Base-by-base conservation (phyloP, 2,113 vertebrate species). In the Lamprologus callipterus region DNA sequence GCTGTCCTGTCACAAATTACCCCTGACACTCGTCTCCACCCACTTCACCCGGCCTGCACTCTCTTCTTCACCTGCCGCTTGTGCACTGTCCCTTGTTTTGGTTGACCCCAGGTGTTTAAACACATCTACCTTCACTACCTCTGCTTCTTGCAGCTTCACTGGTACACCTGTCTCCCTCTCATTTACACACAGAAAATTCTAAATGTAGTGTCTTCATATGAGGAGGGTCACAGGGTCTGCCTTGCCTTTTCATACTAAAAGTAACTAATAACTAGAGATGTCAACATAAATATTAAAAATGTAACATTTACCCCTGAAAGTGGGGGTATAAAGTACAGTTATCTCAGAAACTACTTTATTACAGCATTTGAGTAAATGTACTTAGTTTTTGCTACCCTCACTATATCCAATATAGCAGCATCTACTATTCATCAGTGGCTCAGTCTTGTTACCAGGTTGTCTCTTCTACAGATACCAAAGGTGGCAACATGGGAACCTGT, bases 401-500 rank as follows among this genome's bases (percentile, higher is more conserved):
- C 73, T 31, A n/a, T 8, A 49, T 51, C 1, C 45, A 78, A 78
- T 12, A 70, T 42, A n/a, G 42, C 26, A 78, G 26, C 16, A n/a
- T 51, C 10, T 49, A 0, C 45, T 31, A 33, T 49, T 49, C 4
- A 78, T 31, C 8, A 9, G 14, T 49, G 70, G 17, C 42, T 49
- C 42, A 31, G 6, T 49, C 26, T n/a, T 47, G 17, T 53, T 33
- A 28, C 45, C 11, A 51, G 49, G 1, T 12, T 28, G n/a, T 85
- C 13, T 87, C 8, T 45, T 70, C 26, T 68, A 6, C 40, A 97
- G 97, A 94, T 97, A 8, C 96, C 96, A 19, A 23, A 85, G 54
- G 86, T 13, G 45, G 81, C 97, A 55, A 95, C 96, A 37, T 97
- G 96, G 96, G 88, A 96, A 28, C 88, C 91, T 17, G 85, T 95